Conservation (phyloP, 2,113 vertebrate species). For the Raphicerus campestris region DNA sequence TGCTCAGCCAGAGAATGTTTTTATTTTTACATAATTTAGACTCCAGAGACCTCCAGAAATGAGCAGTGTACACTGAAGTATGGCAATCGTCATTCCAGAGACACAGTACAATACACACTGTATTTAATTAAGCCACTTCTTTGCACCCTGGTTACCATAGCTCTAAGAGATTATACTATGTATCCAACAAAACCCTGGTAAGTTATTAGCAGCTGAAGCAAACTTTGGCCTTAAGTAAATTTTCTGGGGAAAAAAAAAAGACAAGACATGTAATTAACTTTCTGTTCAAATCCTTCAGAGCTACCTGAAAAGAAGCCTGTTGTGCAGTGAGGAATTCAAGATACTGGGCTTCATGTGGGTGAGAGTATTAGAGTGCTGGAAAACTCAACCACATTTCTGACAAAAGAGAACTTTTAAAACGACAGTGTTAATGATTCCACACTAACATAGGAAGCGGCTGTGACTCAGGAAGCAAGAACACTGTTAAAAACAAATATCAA, state of each 20-base stretch:
- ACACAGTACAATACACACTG: constrained; percentile 51
- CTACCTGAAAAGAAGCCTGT: not conserved
- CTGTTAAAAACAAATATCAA: not conserved
- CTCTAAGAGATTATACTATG: constrained; percentile 72
- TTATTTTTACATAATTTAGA: constrained; percentile 71
- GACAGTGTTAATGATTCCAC: not conserved
- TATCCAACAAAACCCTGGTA: constrained; percentile 61
- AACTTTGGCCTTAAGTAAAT: constrained; percentile 67
- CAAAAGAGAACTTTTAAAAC: not conserved
- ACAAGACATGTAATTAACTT: constrained; percentile 58
- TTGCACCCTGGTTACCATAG: constrained; percentile 67
- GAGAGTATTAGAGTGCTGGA: not conserved
- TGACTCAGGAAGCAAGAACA: not conserved
- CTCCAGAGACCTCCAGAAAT: constrained; percentile 62
- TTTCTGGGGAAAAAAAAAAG: not conserved
- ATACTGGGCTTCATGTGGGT: not conserved
- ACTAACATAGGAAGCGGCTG: not conserved
- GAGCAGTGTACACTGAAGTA: constrained; percentile 55
- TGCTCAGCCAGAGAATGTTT: constrained; percentile 42
- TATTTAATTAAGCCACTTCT: constrained; percentile 66
- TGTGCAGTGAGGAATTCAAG: not conserved
- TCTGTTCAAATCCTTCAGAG: constrained; percentile 62
- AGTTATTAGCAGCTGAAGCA: constrained; percentile 61
- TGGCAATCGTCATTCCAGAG: constrained; percentile 46
- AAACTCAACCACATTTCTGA: not conserved